Evolutionary conservation across 92 coral and sea anemone species (phyloP).

Genomic region (Pocillopora meandrina): DNA sequence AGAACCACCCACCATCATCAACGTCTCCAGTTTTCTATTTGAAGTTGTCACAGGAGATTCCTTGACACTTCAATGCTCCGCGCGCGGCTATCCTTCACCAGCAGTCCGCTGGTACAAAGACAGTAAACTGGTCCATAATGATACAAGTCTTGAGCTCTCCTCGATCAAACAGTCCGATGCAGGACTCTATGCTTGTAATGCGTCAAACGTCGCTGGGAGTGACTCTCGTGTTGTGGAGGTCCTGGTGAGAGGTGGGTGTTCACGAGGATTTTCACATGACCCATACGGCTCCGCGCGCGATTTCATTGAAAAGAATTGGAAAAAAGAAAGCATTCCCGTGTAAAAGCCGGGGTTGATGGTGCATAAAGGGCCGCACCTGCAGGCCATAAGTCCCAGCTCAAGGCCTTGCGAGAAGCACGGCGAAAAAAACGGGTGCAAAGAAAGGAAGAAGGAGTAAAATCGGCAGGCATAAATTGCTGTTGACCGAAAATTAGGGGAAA

Average conservation of each 20-base stretch:
- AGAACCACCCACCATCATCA: constrained; percentile 14
- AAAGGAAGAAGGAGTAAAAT: no score
- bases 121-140: neutral
- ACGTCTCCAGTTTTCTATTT: neutral
- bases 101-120: constrained; percentile 24
- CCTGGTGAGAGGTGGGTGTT: constrained; percentile 16
- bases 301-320: no score
- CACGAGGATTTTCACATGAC: no score
- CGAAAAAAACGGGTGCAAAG: no score
- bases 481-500: no score
- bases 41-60: constrained; percentile 18
- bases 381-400: no score
- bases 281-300: no score
- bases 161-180: constrained; percentile 14
- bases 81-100: constrained; percentile 14
- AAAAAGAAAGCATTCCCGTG: no score
- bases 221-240: neutral
- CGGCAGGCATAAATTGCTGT: no score
- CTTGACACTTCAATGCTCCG: constrained; percentile 15
- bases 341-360: no score
- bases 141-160: constrained; percentile 3
- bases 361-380: no score
- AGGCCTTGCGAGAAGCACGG: no score
- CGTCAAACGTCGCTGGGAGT: constrained; percentile 19
- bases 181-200: constrained; percentile 16